A percentile compares a stretch with the other conserved stretches of the same genome.
These are phyloP conservation scores for Tinea trinotella DNA, from an alignment of 2,888 invertebrate species.

Conservation along the genomic window DNA sequence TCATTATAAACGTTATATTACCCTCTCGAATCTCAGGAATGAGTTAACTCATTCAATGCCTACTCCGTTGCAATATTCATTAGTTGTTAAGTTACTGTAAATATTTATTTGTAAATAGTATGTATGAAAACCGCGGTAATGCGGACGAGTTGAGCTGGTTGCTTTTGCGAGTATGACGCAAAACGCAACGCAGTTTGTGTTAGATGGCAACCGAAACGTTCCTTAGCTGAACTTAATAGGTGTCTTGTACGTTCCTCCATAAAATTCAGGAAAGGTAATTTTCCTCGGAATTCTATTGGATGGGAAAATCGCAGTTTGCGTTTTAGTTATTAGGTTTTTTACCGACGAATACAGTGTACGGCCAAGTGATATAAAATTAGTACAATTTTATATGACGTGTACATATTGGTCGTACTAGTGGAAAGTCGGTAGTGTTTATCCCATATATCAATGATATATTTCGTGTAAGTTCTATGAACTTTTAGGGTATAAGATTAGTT, in stretches of 20 bases:
- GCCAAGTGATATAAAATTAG: constrained; percentile 21
- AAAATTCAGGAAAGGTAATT: constrained; percentile 72
- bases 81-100: constrained; percentile 30
- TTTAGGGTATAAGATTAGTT: constrained; percentile 34
- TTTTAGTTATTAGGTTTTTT: constrained; percentile 48
- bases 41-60: constrained; percentile 15
- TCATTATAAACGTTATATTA: constrained; percentile 72
- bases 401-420: constrained; percentile 32
- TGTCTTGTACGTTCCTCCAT: constrained; percentile 53
- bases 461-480: constrained; percentile 97
- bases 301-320: constrained; percentile 49
- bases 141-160: constrained; percentile 52
- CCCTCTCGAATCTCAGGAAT: constrained; percentile 5
- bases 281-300: constrained; percentile 64
- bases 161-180: constrained; percentile 43
- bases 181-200: constrained; percentile 45
- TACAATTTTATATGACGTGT: constrained; percentile 8
- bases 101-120: constrained; percentile 36
- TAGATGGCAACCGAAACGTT: constrained; percentile 38
- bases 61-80: constrained; percentile 23
- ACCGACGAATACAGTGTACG: constrained; percentile 52
- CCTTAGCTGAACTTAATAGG: constrained; percentile 30
- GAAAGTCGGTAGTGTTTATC: constrained; percentile 85
- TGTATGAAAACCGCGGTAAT: constrained; percentile 60
- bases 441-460: constrained; percentile 99